Evolutionary conservation across 2,113 vertebrate genomes (phyloP).

Genomic region (Scopus umbretta): DNA sequence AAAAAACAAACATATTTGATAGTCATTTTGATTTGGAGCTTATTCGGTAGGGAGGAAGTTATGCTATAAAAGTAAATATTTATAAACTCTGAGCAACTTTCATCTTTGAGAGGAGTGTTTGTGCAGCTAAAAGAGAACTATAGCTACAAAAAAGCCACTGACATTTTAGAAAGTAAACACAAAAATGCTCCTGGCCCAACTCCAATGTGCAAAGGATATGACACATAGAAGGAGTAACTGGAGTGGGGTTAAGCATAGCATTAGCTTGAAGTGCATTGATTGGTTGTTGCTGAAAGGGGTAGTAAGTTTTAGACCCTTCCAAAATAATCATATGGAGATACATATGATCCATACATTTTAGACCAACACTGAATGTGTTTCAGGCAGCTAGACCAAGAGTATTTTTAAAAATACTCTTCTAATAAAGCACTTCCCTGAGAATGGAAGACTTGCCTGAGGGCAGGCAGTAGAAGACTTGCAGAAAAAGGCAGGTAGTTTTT

Average conservation of each 20-base stretch:
- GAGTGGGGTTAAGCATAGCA: background rate
- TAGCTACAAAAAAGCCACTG: background rate
- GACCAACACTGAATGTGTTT: background rate
- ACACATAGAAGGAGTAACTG: background rate
- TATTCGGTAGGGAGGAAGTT: background rate
- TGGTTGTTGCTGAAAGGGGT: background rate
- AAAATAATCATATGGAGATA: background rate
- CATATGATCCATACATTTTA: background rate
- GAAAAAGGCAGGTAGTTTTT: background rate
- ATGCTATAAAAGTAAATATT: background rate
- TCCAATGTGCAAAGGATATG: background rate
- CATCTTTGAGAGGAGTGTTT: background rate
- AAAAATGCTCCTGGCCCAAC: background rate
- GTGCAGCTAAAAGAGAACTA: background rate
- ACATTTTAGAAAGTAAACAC: background rate
- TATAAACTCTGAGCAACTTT: background rate
- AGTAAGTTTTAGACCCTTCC: background rate
- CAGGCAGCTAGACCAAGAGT: background rate
- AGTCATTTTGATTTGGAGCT: background rate
- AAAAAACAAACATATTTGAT: background rate
- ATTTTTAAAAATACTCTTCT: background rate
- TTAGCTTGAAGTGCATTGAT: background rate
- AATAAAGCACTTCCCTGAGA: background rate
- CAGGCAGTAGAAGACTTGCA: background rate
- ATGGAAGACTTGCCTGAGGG: background rate